These are phyloP conservation scores for Paratrypauchen microcephalus DNA, from an alignment of 2,797 vertebrate genomes.

Conservation along the genomic window DNA sequence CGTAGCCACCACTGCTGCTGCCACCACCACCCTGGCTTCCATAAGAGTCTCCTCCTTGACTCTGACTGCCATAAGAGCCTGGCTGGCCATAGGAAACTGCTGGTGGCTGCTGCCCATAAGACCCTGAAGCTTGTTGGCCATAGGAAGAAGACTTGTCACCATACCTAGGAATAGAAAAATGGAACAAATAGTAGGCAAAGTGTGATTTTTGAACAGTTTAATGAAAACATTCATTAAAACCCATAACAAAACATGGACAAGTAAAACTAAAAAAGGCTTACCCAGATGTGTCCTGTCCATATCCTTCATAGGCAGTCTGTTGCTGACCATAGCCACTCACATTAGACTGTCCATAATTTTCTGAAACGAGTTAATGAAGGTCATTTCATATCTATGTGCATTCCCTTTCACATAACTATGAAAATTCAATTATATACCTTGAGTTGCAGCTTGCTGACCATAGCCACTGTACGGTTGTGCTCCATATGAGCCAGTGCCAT, in stretches of 20 bases:
- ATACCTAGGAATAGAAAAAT: constrained; percentile 50
- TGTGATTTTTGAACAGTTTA: too few species aligned
- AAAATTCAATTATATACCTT: constrained; percentile 20
- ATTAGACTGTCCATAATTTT: constrained; percentile 63
- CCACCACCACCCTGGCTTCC: constrained; percentile 43
- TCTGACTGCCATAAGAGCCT: neutral
- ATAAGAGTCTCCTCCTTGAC: constrained; percentile 54
- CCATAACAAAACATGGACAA: too few species aligned
- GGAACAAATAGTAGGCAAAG: neutral
- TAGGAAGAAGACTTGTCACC: constrained; percentile 67
- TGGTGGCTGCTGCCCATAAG: constrained; percentile 49
- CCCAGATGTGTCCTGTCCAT: constrained; percentile 68
- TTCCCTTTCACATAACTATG: constrained; percentile 21
- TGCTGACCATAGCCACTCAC: constrained; percentile 45
- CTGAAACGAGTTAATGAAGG: constrained; percentile 27
- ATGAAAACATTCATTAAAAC: too few species aligned
- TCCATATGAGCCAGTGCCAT: constrained; percentile 60
- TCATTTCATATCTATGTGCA: neutral
- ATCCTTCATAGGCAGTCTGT: constrained; percentile 59
- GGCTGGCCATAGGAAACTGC: constrained; percentile 24
- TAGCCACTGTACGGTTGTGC: constrained; percentile 70
- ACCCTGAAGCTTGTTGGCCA: constrained; percentile 46
- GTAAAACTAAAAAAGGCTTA: constrained; percentile 43
- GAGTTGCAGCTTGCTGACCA: constrained; percentile 61
- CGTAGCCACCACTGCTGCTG: constrained; percentile 20